These are phyloP conservation scores for Phataginus tetradactyla DNA, from an alignment of 2,797 vertebrate genomes.

Conservation along the genomic window DNA sequence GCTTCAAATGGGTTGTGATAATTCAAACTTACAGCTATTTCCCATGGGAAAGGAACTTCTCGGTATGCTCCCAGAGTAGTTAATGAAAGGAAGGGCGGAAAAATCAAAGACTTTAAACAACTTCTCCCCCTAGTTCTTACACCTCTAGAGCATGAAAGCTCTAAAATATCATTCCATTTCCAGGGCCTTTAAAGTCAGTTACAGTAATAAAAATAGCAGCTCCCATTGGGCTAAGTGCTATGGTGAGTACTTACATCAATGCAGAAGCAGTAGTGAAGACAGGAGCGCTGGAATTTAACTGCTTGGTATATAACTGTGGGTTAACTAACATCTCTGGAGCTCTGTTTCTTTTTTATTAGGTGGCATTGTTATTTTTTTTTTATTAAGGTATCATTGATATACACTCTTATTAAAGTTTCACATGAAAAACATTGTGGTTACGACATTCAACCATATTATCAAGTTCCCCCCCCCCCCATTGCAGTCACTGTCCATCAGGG, in stretches of 20 bases:
- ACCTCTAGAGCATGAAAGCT: neutral
- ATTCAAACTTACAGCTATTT: slow-evolving; percentile 26
- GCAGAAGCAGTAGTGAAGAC: neutral
- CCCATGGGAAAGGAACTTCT: slow-evolving; percentile 30
- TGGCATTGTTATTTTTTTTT: neutral
- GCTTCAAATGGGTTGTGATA: slow-evolving; percentile 18
- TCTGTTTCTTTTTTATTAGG: neutral
- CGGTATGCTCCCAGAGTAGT: neutral
- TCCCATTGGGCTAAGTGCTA: too few species aligned
- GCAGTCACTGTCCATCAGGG: neutral
- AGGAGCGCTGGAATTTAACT: neutral
- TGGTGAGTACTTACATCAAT: neutral
- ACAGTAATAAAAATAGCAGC: neutral
- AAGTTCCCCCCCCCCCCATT: too few species aligned
- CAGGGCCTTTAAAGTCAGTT: neutral
- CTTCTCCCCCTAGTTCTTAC: neutral
- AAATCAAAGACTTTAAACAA: slow-evolving; percentile 13
- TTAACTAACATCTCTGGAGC: neutral
- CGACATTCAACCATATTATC: too few species aligned
- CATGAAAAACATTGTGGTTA: too few species aligned
- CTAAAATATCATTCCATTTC: neutral
- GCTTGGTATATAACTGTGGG: neutral
- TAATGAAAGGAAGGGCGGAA: neutral
- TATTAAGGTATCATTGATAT: too few species aligned
- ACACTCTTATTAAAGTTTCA: too few species aligned